Evolutionary conservation across 2,113 vertebrate species (phyloP).

Genomic region (Scytalopus superciliaris): DNA sequence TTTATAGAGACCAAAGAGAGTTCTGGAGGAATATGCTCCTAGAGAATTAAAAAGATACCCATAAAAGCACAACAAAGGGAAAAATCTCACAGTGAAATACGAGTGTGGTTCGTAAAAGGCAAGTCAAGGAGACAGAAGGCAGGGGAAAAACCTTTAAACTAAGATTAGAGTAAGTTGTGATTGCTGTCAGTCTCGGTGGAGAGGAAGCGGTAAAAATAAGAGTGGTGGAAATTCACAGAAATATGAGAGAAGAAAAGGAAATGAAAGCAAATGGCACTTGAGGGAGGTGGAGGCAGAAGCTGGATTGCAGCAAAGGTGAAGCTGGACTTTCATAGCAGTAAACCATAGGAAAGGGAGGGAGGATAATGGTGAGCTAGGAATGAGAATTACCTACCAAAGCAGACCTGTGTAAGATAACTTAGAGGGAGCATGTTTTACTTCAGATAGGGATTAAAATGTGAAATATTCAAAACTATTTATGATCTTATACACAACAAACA

Average conservation of each 20-base stretch:
- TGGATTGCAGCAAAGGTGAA: not conserved
- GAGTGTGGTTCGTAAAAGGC: not conserved
- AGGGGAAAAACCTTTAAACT: slow-evolving; percentile 19
- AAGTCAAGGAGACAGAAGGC: slow-evolving; percentile 18
- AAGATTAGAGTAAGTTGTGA: slow-evolving; percentile 2
- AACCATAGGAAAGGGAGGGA: not conserved
- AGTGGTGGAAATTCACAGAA: not conserved
- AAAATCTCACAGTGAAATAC: not conserved
- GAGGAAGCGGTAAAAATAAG: not conserved
- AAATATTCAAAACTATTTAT: not conserved
- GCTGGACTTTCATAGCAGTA: not conserved
- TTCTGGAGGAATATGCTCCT: slow-evolving; percentile 17
- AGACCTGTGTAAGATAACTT: not conserved
- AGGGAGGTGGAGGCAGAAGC: not conserved
- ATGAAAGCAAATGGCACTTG: not conserved
- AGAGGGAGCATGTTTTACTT: not conserved
- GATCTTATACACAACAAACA: not conserved
- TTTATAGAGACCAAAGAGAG: slow-evolving; percentile 19
- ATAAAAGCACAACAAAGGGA: slow-evolving; percentile 10
- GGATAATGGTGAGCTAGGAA: not conserved
- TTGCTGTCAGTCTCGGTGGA: not conserved
- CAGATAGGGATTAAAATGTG: not conserved
- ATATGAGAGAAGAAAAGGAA: not conserved
- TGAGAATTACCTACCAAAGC: not conserved
- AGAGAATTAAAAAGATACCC: slow-evolving; percentile 30